A percentile compares a stretch with the other conserved stretches of the same genome.
Conservation (phyloP, 2,888 invertebrate species). For the Tachina fera region DNA sequence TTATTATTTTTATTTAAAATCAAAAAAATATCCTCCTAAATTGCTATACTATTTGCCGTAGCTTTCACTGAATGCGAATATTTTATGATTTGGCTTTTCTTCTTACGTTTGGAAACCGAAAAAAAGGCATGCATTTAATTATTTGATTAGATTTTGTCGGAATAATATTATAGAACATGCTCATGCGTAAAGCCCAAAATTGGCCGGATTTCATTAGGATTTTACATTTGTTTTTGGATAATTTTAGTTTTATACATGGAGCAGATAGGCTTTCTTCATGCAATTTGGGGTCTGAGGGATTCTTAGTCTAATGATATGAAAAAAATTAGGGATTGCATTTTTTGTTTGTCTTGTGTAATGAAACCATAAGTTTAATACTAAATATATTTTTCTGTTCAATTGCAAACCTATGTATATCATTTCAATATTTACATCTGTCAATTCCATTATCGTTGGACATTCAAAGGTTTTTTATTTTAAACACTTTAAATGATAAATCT, state of each 20-base stretch:
- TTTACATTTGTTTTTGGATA: not conserved
- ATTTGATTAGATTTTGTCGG: constrained; percentile 14
- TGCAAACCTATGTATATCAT: no score
- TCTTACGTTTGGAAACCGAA: constrained; percentile 4
- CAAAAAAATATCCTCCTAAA: not conserved
- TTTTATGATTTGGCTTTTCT: constrained; percentile 9
- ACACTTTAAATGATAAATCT: no score
- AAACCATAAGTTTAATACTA: constrained; percentile 28
- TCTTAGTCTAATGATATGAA: not conserved
- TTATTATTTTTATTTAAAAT: constrained; percentile 9
- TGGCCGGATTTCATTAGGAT: constrained; percentile 34
- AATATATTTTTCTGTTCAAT: not conserved
- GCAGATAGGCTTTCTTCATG: constrained; percentile 7
- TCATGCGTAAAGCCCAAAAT: constrained; percentile 53
- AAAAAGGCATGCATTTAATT: constrained; percentile 56
- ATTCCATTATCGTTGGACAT: no score
- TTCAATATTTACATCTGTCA: no score
- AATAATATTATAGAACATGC: constrained; percentile 33
- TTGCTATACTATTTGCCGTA: not conserved
- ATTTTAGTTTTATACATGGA: not conserved
- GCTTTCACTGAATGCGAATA: constrained; percentile 57
- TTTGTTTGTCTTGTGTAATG: not conserved
- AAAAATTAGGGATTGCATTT: not conserved
- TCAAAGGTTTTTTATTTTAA: no score
- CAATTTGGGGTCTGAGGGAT: not conserved